phyloP scores from a whole-genome alignment of 1,140 invertebrate species.

The Lamellibrachia luymesi region DNA sequence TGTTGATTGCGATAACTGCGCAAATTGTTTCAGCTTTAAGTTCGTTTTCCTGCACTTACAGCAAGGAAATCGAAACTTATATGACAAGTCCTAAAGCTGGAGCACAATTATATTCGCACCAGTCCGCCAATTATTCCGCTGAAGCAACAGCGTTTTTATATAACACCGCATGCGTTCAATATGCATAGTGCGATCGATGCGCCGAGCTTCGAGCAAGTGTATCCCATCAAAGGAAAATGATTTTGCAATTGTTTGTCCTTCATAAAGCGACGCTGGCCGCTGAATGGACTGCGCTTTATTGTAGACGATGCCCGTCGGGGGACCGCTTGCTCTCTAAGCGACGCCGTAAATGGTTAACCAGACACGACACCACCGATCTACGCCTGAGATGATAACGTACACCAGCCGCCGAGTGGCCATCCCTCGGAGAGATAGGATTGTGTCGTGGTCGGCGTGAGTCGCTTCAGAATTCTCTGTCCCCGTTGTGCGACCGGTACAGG shows the following conservation, averaged over 20 bases:
- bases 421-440: background rate
- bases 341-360: background rate
- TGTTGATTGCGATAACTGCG: background rate
- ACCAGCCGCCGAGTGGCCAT: background rate
- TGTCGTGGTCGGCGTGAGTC: background rate
- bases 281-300: background rate
- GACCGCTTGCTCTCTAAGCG: background rate
- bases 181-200: background rate
- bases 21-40: background rate
- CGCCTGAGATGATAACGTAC: background rate
- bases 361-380: background rate
- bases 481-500: background rate
- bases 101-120: background rate
- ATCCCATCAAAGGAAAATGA: background rate
- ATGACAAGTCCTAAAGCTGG: background rate
- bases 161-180: background rate
- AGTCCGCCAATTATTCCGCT: background rate
- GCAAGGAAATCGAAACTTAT: background rate
- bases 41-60: background rate
- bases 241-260: slow-evolving; percentile 1
- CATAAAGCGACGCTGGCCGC: background rate
- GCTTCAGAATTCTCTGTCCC: background rate
- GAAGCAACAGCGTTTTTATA: background rate
- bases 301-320: background rate
- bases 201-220: background rate